Evolutionary conservation across 2,888 invertebrate genomes (phyloP).

Genomic region (Lithophane semibrunnea): DNA sequence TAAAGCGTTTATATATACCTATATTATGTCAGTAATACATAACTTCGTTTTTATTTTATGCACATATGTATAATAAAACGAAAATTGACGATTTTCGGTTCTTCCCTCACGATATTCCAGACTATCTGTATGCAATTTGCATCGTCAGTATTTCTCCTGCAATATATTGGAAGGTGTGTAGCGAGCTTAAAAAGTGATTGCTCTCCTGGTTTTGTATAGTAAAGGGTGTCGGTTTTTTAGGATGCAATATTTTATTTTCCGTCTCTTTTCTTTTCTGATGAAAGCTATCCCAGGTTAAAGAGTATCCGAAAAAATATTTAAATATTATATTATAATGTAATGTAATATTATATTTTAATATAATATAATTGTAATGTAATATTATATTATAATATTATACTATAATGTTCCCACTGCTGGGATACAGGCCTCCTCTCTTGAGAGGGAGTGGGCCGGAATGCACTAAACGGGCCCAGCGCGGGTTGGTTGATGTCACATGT

Average conservation of each 20-base stretch:
- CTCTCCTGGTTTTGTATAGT: conserved; percentile 18
- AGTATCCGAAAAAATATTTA: neutral
- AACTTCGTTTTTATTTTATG: conserved; percentile 23
- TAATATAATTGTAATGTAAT: no score
- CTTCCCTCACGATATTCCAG: conserved; percentile 42
- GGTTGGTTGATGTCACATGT: neutral
- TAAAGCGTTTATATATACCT: conserved; percentile 6
- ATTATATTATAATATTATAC: no score
- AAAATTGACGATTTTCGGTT: conserved; percentile 23
- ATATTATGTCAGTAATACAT: conserved; percentile 13
- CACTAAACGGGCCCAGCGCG: neutral
- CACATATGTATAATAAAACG: conserved; percentile 22
- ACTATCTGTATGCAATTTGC: conserved; percentile 62
- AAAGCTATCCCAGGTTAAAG: neutral
- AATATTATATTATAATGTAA: no score
- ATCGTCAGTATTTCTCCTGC: conserved; percentile 56
- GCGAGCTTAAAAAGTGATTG: conserved; percentile 46
- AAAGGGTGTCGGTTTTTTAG: conserved; percentile 22
- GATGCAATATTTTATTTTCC: conserved; percentile 15
- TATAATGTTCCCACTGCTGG: neutral
- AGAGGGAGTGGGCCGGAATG: no score
- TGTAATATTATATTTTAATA: no score
- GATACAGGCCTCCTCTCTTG: no score
- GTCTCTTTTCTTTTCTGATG: neutral
- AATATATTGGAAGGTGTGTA: conserved; percentile 49